Evolutionary conservation across 2,888 invertebrate species (phyloP).

Genomic region (Hydroisotoma schaefferi): DNA sequence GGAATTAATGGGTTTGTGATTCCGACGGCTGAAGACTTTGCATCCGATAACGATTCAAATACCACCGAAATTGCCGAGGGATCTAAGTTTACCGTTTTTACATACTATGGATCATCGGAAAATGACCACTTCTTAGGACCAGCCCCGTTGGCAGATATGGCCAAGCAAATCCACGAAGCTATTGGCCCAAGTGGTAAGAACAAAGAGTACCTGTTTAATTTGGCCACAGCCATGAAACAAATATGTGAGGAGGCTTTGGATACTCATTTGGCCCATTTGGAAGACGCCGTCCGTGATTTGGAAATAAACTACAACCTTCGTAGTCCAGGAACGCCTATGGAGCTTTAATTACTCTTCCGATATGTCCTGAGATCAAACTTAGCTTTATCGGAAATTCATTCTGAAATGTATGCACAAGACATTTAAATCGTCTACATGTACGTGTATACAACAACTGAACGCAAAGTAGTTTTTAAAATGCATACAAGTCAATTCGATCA

Average conservation of each 20-base stretch:
- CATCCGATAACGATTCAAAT: conserved; percentile 1
- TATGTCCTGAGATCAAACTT: not conserved
- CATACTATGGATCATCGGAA: conserved; percentile 76
- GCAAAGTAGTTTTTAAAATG: no score
- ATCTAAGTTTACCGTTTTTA: conserved; percentile 64
- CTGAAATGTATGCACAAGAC: no score
- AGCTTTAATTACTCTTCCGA: conserved; percentile 7
- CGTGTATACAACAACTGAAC: no score
- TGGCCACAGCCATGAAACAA: conserved; percentile 72
- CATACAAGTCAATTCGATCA: no score
- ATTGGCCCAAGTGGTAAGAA: conserved; percentile 86
- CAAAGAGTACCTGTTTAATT: conserved; percentile 82
- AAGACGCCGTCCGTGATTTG: conserved; percentile 58
- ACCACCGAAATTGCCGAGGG: not conserved
- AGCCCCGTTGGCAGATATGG: conserved; percentile 73
- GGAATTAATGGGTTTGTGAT: not conserved
- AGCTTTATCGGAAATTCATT: no score
- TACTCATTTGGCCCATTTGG: conserved; percentile 71
- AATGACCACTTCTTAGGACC: conserved; percentile 78
- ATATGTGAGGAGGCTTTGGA: conserved; percentile 71
- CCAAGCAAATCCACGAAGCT: conserved; percentile 68
- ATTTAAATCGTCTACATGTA: no score
- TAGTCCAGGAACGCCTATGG: conserved; percentile 12
- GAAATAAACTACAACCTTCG: conserved; percentile 51
- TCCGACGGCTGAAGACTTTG: conserved; percentile 1